Conservation (phyloP, 2,113 vertebrate genomes). For the Ictalurus punctatus region DNA sequence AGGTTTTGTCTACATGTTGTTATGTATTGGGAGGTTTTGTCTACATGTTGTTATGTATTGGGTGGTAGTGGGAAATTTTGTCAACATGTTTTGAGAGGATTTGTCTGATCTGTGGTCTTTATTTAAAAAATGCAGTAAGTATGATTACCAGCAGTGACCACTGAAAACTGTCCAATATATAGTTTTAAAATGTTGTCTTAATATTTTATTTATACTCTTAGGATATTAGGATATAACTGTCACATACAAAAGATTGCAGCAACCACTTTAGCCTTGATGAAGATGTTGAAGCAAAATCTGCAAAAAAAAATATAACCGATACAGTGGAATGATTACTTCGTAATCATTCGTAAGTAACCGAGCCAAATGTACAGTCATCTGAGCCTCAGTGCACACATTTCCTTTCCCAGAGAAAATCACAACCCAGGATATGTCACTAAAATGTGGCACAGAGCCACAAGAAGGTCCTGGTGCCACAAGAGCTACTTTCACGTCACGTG, state of each 20-base stretch:
- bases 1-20: not conserved
- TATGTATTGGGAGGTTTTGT: not conserved
- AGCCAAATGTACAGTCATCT: not conserved
- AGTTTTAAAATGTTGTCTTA: not conserved
- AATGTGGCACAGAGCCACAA: not conserved
- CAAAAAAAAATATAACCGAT: too few species aligned
- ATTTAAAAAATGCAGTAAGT: not conserved
- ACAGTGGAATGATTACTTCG: not conserved
- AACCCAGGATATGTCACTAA: not conserved
- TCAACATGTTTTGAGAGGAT: not conserved
- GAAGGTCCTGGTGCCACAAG: not conserved
- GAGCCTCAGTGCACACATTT: not conserved
- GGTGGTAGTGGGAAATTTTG: not conserved
- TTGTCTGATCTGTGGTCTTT: not conserved
- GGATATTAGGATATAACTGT: not conserved
- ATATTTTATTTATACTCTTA: not conserved
- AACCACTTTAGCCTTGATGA: not conserved
- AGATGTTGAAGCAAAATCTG: not conserved
- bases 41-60: not conserved
- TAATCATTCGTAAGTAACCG: too few species aligned
- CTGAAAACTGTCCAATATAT: not conserved
- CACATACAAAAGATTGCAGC: not conserved
- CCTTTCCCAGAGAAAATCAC: not conserved
- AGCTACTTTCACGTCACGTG: not conserved
- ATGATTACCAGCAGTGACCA: not conserved